A percentile compares a stretch with the other conserved stretches of the same genome.
These are phyloP conservation scores for Melipona beecheii DNA, from an alignment of 2,888 invertebrate genomes.

Conservation along the genomic window DNA sequence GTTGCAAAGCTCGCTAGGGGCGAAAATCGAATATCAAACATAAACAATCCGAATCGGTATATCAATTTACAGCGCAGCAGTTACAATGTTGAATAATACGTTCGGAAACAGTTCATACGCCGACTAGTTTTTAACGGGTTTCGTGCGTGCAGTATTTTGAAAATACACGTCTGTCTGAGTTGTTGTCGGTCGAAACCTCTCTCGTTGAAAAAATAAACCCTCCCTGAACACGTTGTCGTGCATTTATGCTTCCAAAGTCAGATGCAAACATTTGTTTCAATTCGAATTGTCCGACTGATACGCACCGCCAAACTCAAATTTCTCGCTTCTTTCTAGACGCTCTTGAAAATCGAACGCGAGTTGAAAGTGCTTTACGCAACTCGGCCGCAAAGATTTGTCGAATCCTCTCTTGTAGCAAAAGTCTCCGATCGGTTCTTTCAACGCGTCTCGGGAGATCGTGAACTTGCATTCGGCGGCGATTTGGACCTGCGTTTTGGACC, in stretches of 20 bases:
- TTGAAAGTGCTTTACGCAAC: not conserved
- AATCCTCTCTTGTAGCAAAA: not conserved
- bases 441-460: not conserved
- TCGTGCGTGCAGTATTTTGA: not conserved
- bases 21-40: slow-evolving; percentile 31
- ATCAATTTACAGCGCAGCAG: slow-evolving; percentile 2
- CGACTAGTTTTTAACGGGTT: not conserved
- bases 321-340: not conserved
- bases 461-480: not conserved
- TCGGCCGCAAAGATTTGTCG: not conserved
- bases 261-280: not conserved
- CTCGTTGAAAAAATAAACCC: too few species aligned
- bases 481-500: not conserved
- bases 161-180: not conserved
- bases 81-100: not conserved
- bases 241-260: not conserved
- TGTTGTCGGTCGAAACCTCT: not conserved
- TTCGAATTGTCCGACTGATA: too few species aligned
- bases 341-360: not conserved
- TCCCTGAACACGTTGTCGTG: not conserved
- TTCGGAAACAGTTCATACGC: not conserved
- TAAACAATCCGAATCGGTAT: slow-evolving; percentile 34
- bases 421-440: not conserved
- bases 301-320: too few species aligned
- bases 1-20: slow-evolving; percentile 5